A percentile compares a stretch with the other conserved stretches of the same genome.
Evolutionary conservation across 2,113 vertebrate species (phyloP).

Genomic region (Pogona vitticeps): DNA sequence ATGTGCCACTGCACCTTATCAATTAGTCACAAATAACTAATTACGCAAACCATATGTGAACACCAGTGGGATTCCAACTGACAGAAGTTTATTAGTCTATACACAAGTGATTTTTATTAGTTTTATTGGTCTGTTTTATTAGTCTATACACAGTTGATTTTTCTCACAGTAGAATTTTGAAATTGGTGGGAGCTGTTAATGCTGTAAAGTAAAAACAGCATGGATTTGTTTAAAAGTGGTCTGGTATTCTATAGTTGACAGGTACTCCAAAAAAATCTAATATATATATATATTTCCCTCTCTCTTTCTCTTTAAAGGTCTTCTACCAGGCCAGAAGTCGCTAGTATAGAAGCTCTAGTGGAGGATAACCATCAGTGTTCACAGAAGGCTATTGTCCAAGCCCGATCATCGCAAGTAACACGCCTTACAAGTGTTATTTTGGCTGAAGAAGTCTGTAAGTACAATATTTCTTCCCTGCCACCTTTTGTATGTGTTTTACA

Average conservation of each 20-base stretch:
- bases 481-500: background rate
- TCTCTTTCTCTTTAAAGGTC: conserved; percentile 68
- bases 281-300: no score
- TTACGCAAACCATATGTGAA: no score
- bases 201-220: background rate
- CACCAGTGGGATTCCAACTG: no score
- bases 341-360: conserved; percentile 85
- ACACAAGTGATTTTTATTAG: no score
- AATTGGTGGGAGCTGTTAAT: background rate
- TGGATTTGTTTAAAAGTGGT: background rate
- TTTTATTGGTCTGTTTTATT: no score
- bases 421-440: conserved; percentile 86
- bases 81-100: no score
- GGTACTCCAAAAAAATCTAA: background rate
- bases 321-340: conserved; percentile 91
- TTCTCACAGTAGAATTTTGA: no score
- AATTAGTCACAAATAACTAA: no score
- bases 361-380: conserved; percentile 83
- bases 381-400: conserved; percentile 87
- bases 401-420: conserved; percentile 81
- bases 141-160: no score
- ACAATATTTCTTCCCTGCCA: background rate
- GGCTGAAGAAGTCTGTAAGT: conserved; percentile 91
- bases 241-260: background rate
- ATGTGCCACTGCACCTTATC: no score